Conservation (phyloP, 2,797 vertebrate species). For the Enteromius viviparus region DNA sequence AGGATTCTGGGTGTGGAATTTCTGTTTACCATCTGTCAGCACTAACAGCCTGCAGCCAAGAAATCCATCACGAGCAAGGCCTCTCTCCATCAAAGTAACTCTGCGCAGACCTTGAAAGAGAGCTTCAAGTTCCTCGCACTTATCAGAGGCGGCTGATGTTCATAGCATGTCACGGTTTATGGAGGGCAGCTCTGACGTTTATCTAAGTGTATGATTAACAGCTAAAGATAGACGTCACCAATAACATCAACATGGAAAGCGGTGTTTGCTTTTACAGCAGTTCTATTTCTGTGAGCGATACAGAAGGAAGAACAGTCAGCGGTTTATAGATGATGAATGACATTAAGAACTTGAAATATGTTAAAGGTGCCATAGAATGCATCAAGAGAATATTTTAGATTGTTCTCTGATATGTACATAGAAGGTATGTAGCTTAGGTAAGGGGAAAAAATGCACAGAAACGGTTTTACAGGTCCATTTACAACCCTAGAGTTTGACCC, state of each 20-base stretch:
- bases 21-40: slow-evolving; percentile 36
- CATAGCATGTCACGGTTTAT: slow-evolving; percentile 7
- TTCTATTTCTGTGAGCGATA: not conserved
- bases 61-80: slow-evolving; percentile 44
- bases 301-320: not conserved
- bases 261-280: not conserved
- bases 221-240: slow-evolving; percentile 10
- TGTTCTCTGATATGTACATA: too few species aligned
- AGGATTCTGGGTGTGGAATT: slow-evolving; percentile 37
- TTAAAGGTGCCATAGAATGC: too few species aligned
- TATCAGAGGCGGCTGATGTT: slow-evolving; percentile 29
- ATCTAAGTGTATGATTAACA: slow-evolving; percentile 47
- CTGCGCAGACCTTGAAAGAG: slow-evolving; percentile 41
- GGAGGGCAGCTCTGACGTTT: slow-evolving; percentile 7
- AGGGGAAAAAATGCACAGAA: too few species aligned
- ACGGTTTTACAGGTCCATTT: too few species aligned
- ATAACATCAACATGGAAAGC: slow-evolving; percentile 16
- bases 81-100: slow-evolving; percentile 21
- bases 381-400: too few species aligned
- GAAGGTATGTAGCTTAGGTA: too few species aligned
- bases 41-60: slow-evolving; percentile 18
- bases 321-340: not conserved
- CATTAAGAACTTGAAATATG: not conserved
- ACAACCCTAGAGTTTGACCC: too few species aligned
- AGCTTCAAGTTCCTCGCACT: not conserved